These are phyloP conservation scores for Aleiodes alternator DNA, from an alignment of 2,888 invertebrate species.

Conservation along the genomic window DNA sequence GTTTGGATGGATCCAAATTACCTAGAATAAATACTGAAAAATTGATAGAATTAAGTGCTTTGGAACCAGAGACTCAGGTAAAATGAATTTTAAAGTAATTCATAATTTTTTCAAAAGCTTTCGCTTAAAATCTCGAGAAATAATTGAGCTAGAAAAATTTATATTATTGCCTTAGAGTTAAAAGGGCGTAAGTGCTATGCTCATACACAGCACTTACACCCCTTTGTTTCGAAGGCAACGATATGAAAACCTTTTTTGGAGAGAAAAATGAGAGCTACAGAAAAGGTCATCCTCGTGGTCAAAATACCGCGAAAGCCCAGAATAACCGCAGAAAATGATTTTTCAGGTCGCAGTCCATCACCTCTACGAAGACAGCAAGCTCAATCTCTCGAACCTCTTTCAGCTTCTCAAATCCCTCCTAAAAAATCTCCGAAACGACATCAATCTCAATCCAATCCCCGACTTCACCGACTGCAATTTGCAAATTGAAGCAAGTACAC, in stretches of 20 bases:
- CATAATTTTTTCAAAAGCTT: too few species aligned
- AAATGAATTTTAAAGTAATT: constrained; percentile 2
- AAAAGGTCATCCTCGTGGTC: too few species aligned
- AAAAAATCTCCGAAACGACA: constrained; percentile 52
- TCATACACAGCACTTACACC: too few species aligned
- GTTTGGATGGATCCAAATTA: constrained; percentile 61
- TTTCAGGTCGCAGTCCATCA: constrained; percentile 61
- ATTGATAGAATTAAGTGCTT: constrained; percentile 57
- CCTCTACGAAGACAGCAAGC: constrained; percentile 61
- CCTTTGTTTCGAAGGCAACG: too few species aligned
- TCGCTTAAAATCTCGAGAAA: not conserved
- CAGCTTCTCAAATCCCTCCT: constrained; percentile 58
- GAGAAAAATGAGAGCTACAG: too few species aligned
- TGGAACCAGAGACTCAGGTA: constrained; percentile 65
- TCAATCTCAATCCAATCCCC: constrained; percentile 52
- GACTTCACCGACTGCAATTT: constrained; percentile 59
- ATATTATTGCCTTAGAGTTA: too few species aligned
- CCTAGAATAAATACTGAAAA: constrained; percentile 56
- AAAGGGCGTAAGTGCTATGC: too few species aligned
- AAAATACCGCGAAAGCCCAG: too few species aligned
- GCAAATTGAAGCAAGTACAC: constrained; percentile 63
- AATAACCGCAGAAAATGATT: not conserved
- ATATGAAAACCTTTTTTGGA: too few species aligned
- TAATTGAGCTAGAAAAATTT: not conserved
- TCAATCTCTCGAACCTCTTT: constrained; percentile 63